A percentile compares a stretch with the other conserved stretches of the same genome.
Evolutionary conservation across 1,140 invertebrate species (phyloP).

Genomic region (Meloidogyne hapla): DNA sequence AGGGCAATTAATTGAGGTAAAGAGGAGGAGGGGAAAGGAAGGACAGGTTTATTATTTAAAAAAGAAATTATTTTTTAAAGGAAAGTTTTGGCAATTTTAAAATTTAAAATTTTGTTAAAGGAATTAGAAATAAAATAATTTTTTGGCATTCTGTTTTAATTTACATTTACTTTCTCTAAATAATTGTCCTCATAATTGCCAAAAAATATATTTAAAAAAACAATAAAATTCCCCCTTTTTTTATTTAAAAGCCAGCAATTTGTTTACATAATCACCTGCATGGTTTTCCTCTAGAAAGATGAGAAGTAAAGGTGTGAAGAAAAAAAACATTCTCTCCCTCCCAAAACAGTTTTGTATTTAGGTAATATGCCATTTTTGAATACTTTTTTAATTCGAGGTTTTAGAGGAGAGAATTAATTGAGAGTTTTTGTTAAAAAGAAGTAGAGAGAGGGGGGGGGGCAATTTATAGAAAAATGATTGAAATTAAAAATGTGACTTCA

Average conservation of each 20-base stretch:
- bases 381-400: constrained; percentile 1
- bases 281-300: neutral
- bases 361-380: neutral
- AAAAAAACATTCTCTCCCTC: neutral
- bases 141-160: no score
- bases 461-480: neutral
- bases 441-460: neutral
- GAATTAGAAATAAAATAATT: no score
- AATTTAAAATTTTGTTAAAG: neutral
- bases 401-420: neutral
- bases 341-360: neutral
- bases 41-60: neutral
- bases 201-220: constrained; percentile 4
- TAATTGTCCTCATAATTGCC: neutral
- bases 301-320: constrained; percentile 1
- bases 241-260: neutral
- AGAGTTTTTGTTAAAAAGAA: no score
- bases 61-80: neutral
- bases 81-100: neutral
- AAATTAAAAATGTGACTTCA: neutral
- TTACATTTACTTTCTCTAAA: neutral
- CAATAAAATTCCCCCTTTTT: neutral
- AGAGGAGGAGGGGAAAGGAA: neutral
- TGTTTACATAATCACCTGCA: neutral
- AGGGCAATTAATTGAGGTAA: neutral